Evolutionary conservation across 2,797 vertebrate genomes (phyloP), one percentile per base, ranked within the genome.

Genomic region (Iguana delicatissima): DNA sequence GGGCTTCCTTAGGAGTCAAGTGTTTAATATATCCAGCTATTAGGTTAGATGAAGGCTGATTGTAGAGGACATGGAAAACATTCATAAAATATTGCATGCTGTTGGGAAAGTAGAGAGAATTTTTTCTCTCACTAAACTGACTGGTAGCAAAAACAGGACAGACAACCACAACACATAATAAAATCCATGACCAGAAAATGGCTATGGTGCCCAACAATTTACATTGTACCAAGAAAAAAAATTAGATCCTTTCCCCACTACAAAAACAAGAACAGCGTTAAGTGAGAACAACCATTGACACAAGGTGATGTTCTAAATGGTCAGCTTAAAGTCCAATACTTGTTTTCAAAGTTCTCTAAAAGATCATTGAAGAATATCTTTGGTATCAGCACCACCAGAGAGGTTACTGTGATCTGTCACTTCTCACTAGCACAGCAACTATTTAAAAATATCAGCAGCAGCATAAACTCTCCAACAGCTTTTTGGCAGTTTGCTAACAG

Each of bases 381-480:
- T 29, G 57, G 59, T 6, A 55, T 38, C 81, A 64, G 62, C 26
- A 80, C 26, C 4, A 35, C 29, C 76, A 69, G 59, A 52, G 9
- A 67, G 12, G 16, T 57, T 57, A 59, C 50, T 76, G n/a, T 29
- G 74, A 38, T 35, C 42, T 76, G 52, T 80, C 32, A 69, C 38
- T 46, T 87, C 59, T 62, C 77, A 50, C 76, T 80, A 77, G 20
- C 42, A 80, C 12, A 79, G 42, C 74, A 50, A 52, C 59, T 87
- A 80, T 50, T 87, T 80, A 13, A 67, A 62, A 80, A 80, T 87
- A 77, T 67, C 42, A 50, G 35, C 73, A 80, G 59, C 59, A 87
- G 74, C 18, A 50, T 62, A 80, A 86, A 32, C 8, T 77, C 18
- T 67, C 6, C 13, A 87, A 87, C 76, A 52, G 59, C 76, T 80